A percentile compares a stretch with the other conserved stretches of the same genome.
phyloP scores from a whole-genome alignment of 2,888 invertebrate species.

The Caenorhabditis macrosperma region DNA sequence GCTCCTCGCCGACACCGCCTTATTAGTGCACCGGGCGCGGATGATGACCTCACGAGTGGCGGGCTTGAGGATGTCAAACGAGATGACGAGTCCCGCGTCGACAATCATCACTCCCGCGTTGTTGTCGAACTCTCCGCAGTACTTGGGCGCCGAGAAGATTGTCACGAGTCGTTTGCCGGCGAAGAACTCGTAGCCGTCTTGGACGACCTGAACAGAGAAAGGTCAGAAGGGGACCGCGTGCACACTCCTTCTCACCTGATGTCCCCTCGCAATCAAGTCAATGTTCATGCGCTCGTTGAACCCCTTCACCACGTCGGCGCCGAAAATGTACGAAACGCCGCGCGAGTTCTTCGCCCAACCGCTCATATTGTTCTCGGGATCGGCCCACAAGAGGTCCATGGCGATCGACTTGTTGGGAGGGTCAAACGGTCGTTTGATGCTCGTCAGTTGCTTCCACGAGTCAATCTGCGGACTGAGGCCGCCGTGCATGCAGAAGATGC shows the following conservation, averaged over 20 bases:
- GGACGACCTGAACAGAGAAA: constrained; percentile 56
- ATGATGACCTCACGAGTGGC: constrained; percentile 25
- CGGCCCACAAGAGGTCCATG: constrained; percentile 70
- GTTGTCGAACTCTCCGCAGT: constrained; percentile 71
- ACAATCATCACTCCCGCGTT: constrained; percentile 67
- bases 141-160: constrained; percentile 65
- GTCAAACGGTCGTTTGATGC: constrained; percentile 64
- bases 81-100: constrained; percentile 48
- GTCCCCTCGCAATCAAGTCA: constrained; percentile 68
- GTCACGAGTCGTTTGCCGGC: constrained; percentile 58
- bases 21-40: constrained; percentile 14
- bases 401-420: constrained; percentile 62
- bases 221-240: no score
- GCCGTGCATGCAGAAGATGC: constrained; percentile 72
- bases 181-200: constrained; percentile 67
- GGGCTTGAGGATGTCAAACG: constrained; percentile 57
- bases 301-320: constrained; percentile 64
- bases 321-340: constrained; percentile 68
- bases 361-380: constrained; percentile 59
- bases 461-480: constrained; percentile 62
- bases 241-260: no score
- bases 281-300: constrained; percentile 68
- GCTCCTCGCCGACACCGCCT: constrained; percentile 15
- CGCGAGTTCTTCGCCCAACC: constrained; percentile 67
- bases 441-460: constrained; percentile 55